A percentile compares a stretch with the other conserved stretches of the same genome.
Evolutionary conservation across 2,888 invertebrate species (phyloP).

Genomic region (Pseudococcus longispinus): DNA sequence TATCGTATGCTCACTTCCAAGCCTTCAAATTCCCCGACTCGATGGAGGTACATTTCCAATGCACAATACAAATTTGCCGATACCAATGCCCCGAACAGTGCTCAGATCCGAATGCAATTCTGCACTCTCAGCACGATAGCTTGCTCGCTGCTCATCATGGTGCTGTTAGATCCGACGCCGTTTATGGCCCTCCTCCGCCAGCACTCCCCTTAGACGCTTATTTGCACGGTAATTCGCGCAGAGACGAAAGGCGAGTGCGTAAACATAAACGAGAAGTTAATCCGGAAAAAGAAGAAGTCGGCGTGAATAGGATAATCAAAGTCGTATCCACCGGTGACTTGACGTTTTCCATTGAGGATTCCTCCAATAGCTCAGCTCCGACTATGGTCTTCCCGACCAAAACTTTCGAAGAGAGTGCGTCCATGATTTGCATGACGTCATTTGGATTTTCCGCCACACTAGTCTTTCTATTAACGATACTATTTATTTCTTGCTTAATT

Average conservation of each 20-base stretch:
- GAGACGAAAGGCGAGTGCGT: constrained; percentile 80
- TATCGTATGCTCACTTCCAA: constrained; percentile 92
- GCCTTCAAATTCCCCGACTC: constrained; percentile 96
- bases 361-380: constrained; percentile 68
- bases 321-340: constrained; percentile 92
- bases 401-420: constrained; percentile 65
- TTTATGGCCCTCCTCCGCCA: constrained; percentile 73
- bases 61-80: constrained; percentile 91
- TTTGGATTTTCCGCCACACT: constrained; percentile 90
- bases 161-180: constrained; percentile 65
- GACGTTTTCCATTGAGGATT: constrained; percentile 80
- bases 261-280: constrained; percentile 75
- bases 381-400: constrained; percentile 77
- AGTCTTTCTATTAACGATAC: constrained; percentile 80
- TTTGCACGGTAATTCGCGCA: constrained; percentile 75
- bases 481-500: constrained; percentile 83
- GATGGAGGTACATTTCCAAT: constrained; percentile 96
- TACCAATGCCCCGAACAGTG: constrained; percentile 94
- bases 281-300: constrained; percentile 85
- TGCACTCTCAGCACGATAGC: constrained; percentile 62
- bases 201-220: constrained; percentile 70
- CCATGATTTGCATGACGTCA: constrained; percentile 90
- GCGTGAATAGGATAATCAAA: constrained; percentile 85
- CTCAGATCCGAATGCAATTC: constrained; percentile 69
- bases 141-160: constrained; percentile 68